Base-by-base conservation (phyloP, 1,140 invertebrate genomes). In the Drosophila ficusphila region DNA sequence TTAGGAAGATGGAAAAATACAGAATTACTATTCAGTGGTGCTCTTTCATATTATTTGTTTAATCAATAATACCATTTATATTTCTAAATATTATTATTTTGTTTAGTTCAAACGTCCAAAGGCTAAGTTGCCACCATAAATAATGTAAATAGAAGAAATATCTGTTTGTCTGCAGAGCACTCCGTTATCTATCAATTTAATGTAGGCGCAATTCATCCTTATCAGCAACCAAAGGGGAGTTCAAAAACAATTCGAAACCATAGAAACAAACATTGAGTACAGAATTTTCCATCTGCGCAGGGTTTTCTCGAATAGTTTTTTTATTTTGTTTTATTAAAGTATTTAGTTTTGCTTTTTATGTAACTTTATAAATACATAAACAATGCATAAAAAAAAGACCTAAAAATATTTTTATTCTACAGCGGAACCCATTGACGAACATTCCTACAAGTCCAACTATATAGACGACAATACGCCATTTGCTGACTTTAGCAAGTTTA, bases 391-490 rank as follows among this genome's bases (percentile, higher is more conserved):
- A n/a, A 6, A 21, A 25, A 21, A 8, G 4, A 25, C n/a, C 2
- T 42, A 27, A 16, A 29, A 31, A 49, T 11, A 11, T 16, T 18
- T 7, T 4, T 2, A 21, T 46, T 9, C 2, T 11, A 68, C 14
- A 88, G 83, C 83, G 49, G 83, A 89, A 57, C 83, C 83, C 14
- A 65, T 75, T 33, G 83, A 89, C 12, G 83, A 89, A 36, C 85
- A 83, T 62, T 60, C 65, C 33, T 89, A 76, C 44, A 89, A 89
- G 49, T 88, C 82, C 33, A 88, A 65, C 53, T 88, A 71, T 61
- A 82, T 88, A 16, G 82, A 88, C 36, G 82, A 88, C 58, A 88
- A 89, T 49, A 82, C 82, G 25, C 82, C 82, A 12, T 88, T 89
- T 48, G 77, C 78, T 5, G 83, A 88, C 54, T 89, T 88, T 14